Evolutionary conservation across 1,140 invertebrate genomes (phyloP).

Genomic region (Drosophila pseudoobscura): DNA sequence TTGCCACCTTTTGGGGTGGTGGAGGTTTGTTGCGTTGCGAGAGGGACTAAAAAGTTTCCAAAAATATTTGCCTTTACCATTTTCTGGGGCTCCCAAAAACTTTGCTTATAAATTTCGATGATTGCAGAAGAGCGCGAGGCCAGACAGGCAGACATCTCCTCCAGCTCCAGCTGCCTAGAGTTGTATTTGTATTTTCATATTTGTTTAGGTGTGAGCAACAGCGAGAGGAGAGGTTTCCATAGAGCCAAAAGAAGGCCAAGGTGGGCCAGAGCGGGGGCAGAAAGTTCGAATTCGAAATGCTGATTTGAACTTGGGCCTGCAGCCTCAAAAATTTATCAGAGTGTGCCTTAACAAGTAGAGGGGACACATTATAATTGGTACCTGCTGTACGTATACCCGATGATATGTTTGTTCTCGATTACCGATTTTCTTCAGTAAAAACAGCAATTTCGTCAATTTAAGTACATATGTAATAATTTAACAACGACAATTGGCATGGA

Average conservation of each 20-base stretch:
- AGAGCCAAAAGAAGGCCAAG: too few species aligned
- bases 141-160: slow-evolving; percentile 2
- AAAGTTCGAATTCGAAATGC: slow-evolving; percentile 33
- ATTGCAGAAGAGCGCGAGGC: slow-evolving; percentile 49
- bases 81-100: slow-evolving; percentile 31
- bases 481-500: too few species aligned
- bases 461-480: too few species aligned
- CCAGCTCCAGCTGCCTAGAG: not conserved
- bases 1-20: not conserved
- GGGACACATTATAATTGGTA: not conserved
- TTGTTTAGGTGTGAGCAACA: too few species aligned
- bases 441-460: too few species aligned
- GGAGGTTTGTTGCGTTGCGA: not conserved
- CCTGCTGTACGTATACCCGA: too few species aligned
- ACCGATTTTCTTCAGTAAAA: too few species aligned
- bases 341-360: not conserved
- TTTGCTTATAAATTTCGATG: slow-evolving; percentile 79
- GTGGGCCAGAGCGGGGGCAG: not conserved
- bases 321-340: slow-evolving; percentile 8
- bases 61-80: slow-evolving; percentile 71
- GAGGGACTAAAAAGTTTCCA: slow-evolving; percentile 33
- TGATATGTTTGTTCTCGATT: too few species aligned
- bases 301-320: slow-evolving; percentile 27
- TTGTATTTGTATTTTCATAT: too few species aligned
- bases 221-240: too few species aligned